Conservation (phyloP, 2,888 invertebrate species). For the Cybosia mesomella region DNA sequence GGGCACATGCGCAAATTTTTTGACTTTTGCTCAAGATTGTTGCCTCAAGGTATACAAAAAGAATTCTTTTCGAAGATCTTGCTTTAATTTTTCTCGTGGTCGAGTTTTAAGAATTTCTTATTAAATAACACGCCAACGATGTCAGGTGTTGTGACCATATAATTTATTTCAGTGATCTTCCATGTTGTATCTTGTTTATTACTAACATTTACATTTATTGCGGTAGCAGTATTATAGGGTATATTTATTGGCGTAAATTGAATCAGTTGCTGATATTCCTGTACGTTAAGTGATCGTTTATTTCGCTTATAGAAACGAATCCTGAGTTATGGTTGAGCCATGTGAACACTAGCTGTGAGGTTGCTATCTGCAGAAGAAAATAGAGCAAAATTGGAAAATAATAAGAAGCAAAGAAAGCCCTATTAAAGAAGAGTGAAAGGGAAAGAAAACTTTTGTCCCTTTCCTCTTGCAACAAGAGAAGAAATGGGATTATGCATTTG, state of each 20-base stretch:
- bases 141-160: slow-evolving; percentile 58
- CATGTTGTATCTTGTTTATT: slow-evolving; percentile 59
- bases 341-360: background rate
- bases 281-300: background rate
- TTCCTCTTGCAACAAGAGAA: no score
- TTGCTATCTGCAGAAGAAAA: background rate
- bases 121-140: slow-evolving; percentile 40
- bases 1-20: no score
- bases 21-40: no score
- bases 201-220: slow-evolving; percentile 39
- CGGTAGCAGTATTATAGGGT: slow-evolving; percentile 30
- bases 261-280: background rate
- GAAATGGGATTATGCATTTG: no score
- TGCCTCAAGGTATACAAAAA: background rate
- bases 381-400: background rate
- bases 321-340: background rate
- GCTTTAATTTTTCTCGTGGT: background rate
- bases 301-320: background rate
- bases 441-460: background rate
- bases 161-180: slow-evolving; percentile 73
- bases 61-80: background rate
- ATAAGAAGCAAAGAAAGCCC: no score
- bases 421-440: background rate
- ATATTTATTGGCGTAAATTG: background rate
- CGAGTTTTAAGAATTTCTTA: slow-evolving; percentile 19